Base-by-base conservation (phyloP, 2,113 vertebrate species). In the Gila orcuttii region DNA sequence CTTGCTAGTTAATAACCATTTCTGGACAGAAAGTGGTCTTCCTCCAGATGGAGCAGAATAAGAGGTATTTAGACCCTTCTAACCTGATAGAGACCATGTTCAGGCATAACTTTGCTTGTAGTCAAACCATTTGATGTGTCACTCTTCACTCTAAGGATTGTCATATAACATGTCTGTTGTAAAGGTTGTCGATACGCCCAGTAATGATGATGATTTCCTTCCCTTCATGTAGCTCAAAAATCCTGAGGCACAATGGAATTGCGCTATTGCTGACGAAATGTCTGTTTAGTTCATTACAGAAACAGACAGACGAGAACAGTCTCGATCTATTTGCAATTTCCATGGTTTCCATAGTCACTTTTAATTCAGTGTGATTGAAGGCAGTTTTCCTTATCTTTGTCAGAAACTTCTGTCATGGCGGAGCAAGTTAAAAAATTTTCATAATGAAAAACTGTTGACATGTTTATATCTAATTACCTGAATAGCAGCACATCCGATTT, bases 191-290 rank as follows among this genome's bases (percentile, higher is more conserved):
- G 19, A 71, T 71, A 23, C 68, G 33, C 68, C 9, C 19, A 0
- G 68, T 71, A 42, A 73, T 42, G 1, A 71, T 69, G 8, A 39
- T n/a, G 2, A 36, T 69, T 9, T 71, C 9, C 19, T 73, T 42
- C 36, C 10, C 2, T 21, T 73, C 4, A 5, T 73, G 36, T 36
- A 42, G 4, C 19, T 73, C 42, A 73, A 71, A n/a, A 71, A 42
- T 36, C 19, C 10, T 6, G 68, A 42, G 36, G 69, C 39, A 6
- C 10, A n/a, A 12, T 42, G 21, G 23, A 42, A 42, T 42, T 39
- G 36, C 5, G 10, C 36, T 92, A 92, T 92, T 93, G 92, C 87
- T 92, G 93, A 93, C 92, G 92, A 94, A 93, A 92, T 90, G 87
- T 88, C 84, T 84, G 87, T 91, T 91, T 92, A 88, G 90, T 91